These are phyloP conservation scores for Aradophagus sp. DNA, from an alignment of 1,140 invertebrate species.

Conservation along the genomic window DNA sequence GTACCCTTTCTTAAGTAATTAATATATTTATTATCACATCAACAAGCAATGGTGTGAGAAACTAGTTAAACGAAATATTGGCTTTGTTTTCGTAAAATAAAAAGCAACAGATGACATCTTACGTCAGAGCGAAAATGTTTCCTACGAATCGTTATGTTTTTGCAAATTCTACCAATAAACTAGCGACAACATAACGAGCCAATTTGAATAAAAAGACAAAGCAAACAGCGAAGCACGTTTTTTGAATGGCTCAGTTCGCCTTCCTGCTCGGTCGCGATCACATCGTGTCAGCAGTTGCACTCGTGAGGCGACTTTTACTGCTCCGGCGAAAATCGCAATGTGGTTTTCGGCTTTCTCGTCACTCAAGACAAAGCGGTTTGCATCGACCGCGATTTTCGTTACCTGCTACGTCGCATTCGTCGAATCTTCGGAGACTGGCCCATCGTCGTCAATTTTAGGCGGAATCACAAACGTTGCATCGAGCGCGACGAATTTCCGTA, in stretches of 20 bases:
- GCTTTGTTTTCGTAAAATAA: too few species aligned
- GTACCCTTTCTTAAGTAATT: too few species aligned
- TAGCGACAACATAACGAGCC: too few species aligned
- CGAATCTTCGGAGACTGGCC: conserved; percentile 35
- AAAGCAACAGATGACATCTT: too few species aligned
- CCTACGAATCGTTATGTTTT: too few species aligned
- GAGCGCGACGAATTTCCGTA: conserved; percentile 66
- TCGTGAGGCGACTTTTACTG: conserved; percentile 25
- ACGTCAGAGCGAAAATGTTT: too few species aligned
- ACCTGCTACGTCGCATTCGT: conserved; percentile 38
- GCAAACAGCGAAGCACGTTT: conserved; percentile 20
- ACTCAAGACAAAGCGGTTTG: conserved; percentile 22
- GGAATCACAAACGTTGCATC: conserved; percentile 67
- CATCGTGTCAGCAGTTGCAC: conserved; percentile 20
- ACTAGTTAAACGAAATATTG: too few species aligned
- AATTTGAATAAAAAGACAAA: conserved; percentile 40
- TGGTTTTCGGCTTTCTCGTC: conserved; percentile 32
- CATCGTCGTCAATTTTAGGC: conserved; percentile 59
- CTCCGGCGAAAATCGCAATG: conserved; percentile 24
- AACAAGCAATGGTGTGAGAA: too few species aligned
- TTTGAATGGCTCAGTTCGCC: conserved; percentile 59
- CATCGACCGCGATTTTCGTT: conserved; percentile 43
- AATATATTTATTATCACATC: too few species aligned
- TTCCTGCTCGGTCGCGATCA: conserved; percentile 56
- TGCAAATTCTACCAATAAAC: too few species aligned